Evolutionary conservation across 2,113 vertebrate species (phyloP).

Genomic region (Cebus imitator): DNA sequence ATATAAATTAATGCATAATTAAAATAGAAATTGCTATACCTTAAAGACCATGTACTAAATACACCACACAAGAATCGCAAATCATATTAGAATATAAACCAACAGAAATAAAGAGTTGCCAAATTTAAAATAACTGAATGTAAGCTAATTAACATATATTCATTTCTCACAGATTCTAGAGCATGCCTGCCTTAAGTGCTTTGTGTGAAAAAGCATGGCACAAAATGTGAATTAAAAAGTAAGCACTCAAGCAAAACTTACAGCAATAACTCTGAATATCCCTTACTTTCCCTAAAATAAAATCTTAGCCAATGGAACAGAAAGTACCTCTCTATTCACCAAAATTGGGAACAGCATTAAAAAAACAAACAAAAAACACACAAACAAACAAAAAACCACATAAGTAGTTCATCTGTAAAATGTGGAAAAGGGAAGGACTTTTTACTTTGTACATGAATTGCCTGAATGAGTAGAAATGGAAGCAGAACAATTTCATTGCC

Average conservation of each 20-base stretch:
- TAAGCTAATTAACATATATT: background rate
- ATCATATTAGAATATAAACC: background rate
- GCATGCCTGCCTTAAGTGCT: background rate
- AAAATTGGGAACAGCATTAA: background rate
- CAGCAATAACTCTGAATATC: background rate
- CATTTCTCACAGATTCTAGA: background rate
- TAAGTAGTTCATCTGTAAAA: background rate
- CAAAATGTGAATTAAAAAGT: constrained; percentile 17
- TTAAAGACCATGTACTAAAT: constrained; percentile 17
- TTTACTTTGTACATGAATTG: background rate
- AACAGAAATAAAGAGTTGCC: background rate
- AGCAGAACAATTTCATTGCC: background rate
- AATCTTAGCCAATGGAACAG: background rate
- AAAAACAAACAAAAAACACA: no score
- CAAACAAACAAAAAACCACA: background rate
- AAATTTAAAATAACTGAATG: background rate
- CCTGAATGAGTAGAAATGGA: background rate
- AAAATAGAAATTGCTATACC: background rate
- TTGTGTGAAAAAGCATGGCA: background rate
- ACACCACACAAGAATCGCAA: background rate
- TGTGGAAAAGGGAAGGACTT: background rate
- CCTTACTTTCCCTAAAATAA: background rate
- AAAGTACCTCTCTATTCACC: background rate
- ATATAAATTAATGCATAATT: background rate
- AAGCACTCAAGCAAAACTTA: background rate